Evolutionary conservation across 2,888 invertebrate genomes (phyloP), one percentile per base, ranked within the genome.

Genomic region (Hirtodrosophila cameraria): DNA sequence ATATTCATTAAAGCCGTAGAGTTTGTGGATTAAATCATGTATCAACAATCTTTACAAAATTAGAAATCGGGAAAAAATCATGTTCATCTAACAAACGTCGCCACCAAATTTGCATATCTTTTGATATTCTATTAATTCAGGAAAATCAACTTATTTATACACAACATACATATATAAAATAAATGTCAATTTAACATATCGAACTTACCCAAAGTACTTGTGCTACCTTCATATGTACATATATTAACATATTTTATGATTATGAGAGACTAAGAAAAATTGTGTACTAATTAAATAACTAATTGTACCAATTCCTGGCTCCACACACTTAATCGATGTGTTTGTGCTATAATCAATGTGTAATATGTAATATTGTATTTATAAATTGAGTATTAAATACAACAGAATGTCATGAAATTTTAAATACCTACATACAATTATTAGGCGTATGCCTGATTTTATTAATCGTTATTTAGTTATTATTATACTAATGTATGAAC

Each of bases 111-210:
- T 30, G 18, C 38, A 9, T 5, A 20, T 3, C n/a, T 9, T 12
- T 25, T 18, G n/a, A 20, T 41, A 13, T 35, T 11, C 28, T 33
- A 33, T 27, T 33, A 5, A 28, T 41, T 49, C 27, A 35, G 30
- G 16, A 45, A 12, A 31, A 8, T 16, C n/a, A 13, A 58, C 28
- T 43, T 38, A 52, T 36, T 42, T 35, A 49, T 41, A 25, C 27
- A 59, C n/a, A n/a, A n/a, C n/a, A n/a, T n/a, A n/a, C n/a, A n/a
- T n/a, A 60, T 43, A 43, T 30, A 15, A 55, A 36, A n/a, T 42
- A 42, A 69, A 71, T 74, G 74, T 69, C 77, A 77, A 77, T 76
- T 63, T 76, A 69, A 80, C 76, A 77, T 77, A 77, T 77, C 76
- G 73, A 66, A 69, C 55, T 58, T 70, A 75, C 20, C 43, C 38